Evolutionary conservation across 2,888 invertebrate species (phyloP), one percentile per base, ranked within the genome.

Genomic region (Nysson spinosus): DNA sequence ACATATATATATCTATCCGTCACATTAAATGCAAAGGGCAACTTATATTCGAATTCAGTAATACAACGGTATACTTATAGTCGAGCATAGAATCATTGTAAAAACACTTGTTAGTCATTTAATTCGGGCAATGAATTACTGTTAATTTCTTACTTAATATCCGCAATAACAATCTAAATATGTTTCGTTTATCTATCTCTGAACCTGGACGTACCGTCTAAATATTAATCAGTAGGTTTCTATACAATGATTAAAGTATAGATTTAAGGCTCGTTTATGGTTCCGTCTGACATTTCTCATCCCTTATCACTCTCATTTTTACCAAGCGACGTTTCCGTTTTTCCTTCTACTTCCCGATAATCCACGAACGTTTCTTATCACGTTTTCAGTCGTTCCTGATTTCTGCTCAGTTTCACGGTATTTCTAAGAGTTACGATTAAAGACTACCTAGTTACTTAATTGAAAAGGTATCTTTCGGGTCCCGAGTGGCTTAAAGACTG

Each of bases 361-460:
- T n/a, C n/a, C n/a, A n/a, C n/a, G n/a, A n/a, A n/a, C n/a, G n/a
- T n/a, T n/a, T n/a, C n/a, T n/a, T n/a, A n/a, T n/a, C n/a, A 61
- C 52, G 44, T 49, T 44, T 67, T 32, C 28, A 28, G 20, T 40
- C 39, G 20, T 32, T 46, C 34, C 9, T 1, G 69, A 74, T 51
- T 60, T 58, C 57, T 42, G 49, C 43, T 58, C 67, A 42, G n/a
- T n/a, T 52, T 37, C 43, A 50, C 20, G 58, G 57, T 66, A 75
- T 67, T 61, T 70, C 72, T 80, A 79, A 62, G 68, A 64, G 64
- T 78, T 66, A 75, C 61, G 56, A 75, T 75, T 74, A 77, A 30
- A 52, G n/a, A 80, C 79, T 82, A 83, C 81, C 78, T 82, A 82
- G 78, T 64, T 77, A 51, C 77, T 83, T 81, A 79, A 79, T 82